Percentiles rank a stretch among this genome's conserved stretches.
These are phyloP conservation scores for Hyles euphorbiae DNA, from an alignment of 1,140 invertebrate species.

Conservation along the genomic window DNA sequence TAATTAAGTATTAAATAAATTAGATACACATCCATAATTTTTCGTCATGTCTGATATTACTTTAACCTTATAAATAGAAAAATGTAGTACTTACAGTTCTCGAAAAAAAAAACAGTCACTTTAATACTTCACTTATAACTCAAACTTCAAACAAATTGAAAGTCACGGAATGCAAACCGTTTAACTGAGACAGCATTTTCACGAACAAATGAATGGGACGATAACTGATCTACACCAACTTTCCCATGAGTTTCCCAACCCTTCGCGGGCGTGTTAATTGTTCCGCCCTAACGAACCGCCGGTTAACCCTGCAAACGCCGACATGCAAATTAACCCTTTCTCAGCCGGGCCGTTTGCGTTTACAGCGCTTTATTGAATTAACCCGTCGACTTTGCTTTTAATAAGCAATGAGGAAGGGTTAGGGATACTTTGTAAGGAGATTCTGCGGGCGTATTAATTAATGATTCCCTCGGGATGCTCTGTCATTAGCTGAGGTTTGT, in stretches of 20 bases:
- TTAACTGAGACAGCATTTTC: not conserved
- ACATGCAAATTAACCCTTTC: constrained; percentile 75
- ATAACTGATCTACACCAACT: constrained; percentile 59
- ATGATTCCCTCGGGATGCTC: constrained; percentile 54
- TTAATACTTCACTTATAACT: no score
- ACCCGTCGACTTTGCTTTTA: constrained; percentile 37
- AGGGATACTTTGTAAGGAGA: constrained; percentile 68
- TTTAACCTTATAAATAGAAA: no score
- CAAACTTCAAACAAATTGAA: not conserved
- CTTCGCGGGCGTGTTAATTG: constrained; percentile 55
- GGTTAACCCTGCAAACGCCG: constrained; percentile 65
- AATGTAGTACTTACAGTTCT: no score
- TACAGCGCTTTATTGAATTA: constrained; percentile 73
- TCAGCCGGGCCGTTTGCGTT: constrained; percentile 52
- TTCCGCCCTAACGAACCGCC: constrained; percentile 63
- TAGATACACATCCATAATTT: no score
- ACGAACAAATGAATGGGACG: not conserved
- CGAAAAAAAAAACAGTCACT: no score
- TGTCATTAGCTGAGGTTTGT: constrained; percentile 55
- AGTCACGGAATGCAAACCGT: not conserved
- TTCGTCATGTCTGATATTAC: no score
- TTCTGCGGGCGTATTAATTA: constrained; percentile 62
- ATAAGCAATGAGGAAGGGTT: constrained; percentile 49
- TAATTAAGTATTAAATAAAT: no score
- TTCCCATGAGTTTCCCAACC: constrained; percentile 62